Conservation (phyloP, 2,797 vertebrate species). For the Squalus acanthias region DNA sequence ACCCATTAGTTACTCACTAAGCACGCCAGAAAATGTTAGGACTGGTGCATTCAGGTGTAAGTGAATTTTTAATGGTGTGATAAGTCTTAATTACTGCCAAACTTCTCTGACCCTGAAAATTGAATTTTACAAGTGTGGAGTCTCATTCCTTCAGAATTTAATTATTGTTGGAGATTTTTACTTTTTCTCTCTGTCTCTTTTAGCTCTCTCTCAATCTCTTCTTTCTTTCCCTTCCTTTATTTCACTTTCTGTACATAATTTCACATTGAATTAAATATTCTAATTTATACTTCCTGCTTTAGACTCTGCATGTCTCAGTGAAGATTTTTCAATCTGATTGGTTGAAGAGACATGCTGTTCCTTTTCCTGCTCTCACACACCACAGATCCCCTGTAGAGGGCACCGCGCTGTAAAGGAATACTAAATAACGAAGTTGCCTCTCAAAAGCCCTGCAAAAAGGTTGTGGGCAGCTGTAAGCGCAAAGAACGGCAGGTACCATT, state of each 20-base stretch:
- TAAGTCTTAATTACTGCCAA: too few species aligned
- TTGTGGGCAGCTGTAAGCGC: too few species aligned
- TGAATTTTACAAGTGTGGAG: too few species aligned
- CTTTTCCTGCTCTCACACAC: background rate
- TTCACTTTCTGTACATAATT: background rate
- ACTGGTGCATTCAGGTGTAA: too few species aligned
- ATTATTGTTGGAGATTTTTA: background rate
- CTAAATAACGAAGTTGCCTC: too few species aligned
- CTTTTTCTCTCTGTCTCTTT: background rate
- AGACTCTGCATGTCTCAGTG: too few species aligned
- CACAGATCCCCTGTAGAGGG: background rate
- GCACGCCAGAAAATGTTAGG: too few species aligned
- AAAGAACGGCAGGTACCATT: background rate
- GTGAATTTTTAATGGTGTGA: too few species aligned
- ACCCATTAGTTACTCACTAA: too few species aligned
- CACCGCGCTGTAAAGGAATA: background rate
- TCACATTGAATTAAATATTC: background rate
- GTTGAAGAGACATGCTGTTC: background rate
- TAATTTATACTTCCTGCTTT: background rate
- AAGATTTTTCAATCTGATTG: background rate
- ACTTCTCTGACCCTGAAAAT: too few species aligned
- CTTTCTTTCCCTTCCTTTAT: background rate
- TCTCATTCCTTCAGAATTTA: too few species aligned
- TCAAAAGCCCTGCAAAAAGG: too few species aligned
- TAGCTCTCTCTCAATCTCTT: background rate